Evolutionary conservation across 2,888 invertebrate genomes (phyloP).

Genomic region (Ornithoptera alexandrae): DNA sequence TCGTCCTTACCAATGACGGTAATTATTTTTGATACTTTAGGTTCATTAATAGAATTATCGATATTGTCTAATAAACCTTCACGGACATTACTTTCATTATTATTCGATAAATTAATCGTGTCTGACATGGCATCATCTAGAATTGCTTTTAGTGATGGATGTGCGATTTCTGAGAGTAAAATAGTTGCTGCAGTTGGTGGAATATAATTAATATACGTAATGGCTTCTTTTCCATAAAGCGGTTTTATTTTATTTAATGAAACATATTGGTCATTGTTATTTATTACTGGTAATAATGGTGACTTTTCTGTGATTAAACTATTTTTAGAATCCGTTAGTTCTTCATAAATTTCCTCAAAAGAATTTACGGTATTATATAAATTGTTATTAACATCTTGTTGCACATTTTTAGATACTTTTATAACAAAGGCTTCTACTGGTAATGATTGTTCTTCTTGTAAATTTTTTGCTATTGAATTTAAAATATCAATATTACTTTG

Average conservation of each 20-base stretch:
- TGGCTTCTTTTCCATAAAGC: slow-evolving; percentile 39
- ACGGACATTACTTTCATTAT: neutral
- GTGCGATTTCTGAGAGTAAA: slow-evolving; percentile 46
- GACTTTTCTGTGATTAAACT: slow-evolving; percentile 19
- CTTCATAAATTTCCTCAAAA: slow-evolving; percentile 73
- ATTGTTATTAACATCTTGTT: slow-evolving; percentile 64
- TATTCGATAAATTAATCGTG: neutral
- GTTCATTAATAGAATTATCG: slow-evolving; percentile 1
- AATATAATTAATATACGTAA: slow-evolving; percentile 43
- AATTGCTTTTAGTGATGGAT: slow-evolving; percentile 45
- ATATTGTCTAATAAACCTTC: neutral
- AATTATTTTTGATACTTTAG: neutral
- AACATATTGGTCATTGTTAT: slow-evolving; percentile 5
- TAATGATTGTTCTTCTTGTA: slow-evolving; percentile 64
- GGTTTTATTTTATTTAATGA: neutral
- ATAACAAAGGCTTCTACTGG: slow-evolving; percentile 44
- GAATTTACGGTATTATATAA: slow-evolving; percentile 57
- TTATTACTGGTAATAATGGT: slow-evolving; percentile 1
- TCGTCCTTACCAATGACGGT: neutral
- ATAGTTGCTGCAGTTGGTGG: slow-evolving; percentile 42
- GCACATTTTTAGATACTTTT: slow-evolving; percentile 30
- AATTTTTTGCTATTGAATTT: slow-evolving; percentile 69
- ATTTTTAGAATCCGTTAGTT: slow-evolving; percentile 45
- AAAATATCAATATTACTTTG: slow-evolving; percentile 67
- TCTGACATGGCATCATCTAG: slow-evolving; percentile 36